Conservation (phyloP, 1,140 invertebrate species). For the Callitettix versicolor region DNA sequence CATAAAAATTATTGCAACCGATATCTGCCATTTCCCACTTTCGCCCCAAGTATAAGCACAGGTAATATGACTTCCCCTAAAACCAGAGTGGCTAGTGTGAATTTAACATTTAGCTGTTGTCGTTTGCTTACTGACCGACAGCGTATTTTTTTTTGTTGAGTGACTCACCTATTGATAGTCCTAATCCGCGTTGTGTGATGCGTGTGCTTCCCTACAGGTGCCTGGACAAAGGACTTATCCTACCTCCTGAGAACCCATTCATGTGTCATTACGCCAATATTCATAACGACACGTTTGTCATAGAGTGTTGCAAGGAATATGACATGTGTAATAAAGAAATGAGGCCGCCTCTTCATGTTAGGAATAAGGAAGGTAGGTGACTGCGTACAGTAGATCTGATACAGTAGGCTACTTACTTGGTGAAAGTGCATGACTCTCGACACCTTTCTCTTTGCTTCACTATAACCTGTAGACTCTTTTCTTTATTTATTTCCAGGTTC, state of each 20-base stretch:
- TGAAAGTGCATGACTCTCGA: no score
- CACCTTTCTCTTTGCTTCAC: background rate
- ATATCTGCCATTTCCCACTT: constrained; percentile 39
- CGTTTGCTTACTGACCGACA: no score
- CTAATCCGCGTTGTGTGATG: constrained; percentile 17
- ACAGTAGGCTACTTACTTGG: background rate
- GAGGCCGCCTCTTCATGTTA: constrained; percentile 31
- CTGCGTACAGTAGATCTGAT: background rate
- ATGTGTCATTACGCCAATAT: constrained; percentile 46
- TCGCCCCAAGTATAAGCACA: background rate
- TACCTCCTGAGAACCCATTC: constrained; percentile 45
- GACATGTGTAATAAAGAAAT: constrained; percentile 50
- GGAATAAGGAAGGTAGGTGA: constrained; percentile 25
- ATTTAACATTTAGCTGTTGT: no score
- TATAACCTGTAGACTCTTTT: constrained; percentile 1
- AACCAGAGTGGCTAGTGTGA: background rate
- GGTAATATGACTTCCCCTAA: constrained; percentile 13
- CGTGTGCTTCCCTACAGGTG: constrained; percentile 37
- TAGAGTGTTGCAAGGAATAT: constrained; percentile 44
- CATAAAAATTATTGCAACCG: constrained; percentile 49
- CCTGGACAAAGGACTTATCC: constrained; percentile 38
- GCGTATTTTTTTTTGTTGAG: background rate
- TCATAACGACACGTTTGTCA: constrained; percentile 39
- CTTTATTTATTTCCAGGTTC: constrained; percentile 1
- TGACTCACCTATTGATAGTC: background rate